Percentiles rank a stretch among this genome's conserved stretches.
Evolutionary conservation across 2,113 vertebrate genomes (phyloP).

Genomic region (Cyprinus carpio): DNA sequence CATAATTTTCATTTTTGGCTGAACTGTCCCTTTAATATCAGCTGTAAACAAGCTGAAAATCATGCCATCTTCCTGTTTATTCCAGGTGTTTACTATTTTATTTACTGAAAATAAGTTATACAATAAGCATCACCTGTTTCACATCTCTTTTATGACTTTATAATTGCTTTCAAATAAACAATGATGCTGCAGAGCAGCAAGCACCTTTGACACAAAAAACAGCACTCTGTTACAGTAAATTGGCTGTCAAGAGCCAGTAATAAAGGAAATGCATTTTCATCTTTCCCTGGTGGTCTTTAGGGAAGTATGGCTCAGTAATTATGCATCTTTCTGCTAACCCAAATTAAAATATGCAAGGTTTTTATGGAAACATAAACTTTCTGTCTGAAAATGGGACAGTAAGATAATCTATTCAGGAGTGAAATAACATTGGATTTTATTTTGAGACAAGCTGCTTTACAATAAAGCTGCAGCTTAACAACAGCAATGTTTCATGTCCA

Average conservation of each 20-base stretch:
- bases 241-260: constrained; percentile 37
- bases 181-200: constrained; percentile 15
- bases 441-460: background rate
- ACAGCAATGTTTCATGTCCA: background rate
- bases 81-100: constrained; percentile 60
- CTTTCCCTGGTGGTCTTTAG: background rate
- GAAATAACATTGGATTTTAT: background rate
- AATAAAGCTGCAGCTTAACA: background rate
- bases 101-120: constrained; percentile 54
- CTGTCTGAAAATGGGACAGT: background rate
- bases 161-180: constrained; percentile 55
- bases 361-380: constrained; percentile 23
- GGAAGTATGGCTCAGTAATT: background rate
- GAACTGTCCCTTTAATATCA: background rate
- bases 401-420: constrained; percentile 9
- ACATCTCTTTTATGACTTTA: constrained; percentile 55
- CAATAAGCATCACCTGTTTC: constrained; percentile 58
- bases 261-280: background rate
- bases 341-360: background rate
- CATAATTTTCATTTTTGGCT: background rate
- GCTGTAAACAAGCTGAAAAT: constrained; percentile 28
- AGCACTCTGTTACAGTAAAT: constrained; percentile 35
- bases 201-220: constrained; percentile 29
- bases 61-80: constrained; percentile 42
- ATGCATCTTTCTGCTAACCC: constrained; percentile 10